Percentiles rank a stretch among this genome's conserved stretches.
Conservation (phyloP, 1,140 invertebrate species). For the Brachionus angularis region DNA sequence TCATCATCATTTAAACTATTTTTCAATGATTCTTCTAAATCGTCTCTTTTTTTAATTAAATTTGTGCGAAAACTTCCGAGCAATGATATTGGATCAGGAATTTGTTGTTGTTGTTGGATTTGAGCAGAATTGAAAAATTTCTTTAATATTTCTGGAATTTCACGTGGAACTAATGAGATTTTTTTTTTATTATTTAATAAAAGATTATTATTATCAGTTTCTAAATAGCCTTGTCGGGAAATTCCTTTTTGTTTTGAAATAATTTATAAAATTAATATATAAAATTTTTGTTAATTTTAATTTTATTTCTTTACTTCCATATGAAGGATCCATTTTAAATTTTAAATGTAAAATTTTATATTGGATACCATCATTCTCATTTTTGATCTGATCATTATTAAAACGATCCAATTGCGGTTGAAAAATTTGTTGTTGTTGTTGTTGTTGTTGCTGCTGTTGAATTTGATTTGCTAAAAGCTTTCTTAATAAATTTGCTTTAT, state of each 20-base stretch:
- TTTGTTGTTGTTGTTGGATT: not conserved
- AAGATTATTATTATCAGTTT: not conserved
- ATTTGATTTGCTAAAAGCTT: not conserved
- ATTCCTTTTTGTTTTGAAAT: too few relatives aligned
- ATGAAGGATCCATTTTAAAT: not conserved
- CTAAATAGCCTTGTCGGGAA: slow-evolving; percentile 8
- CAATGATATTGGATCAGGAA: too few relatives aligned
- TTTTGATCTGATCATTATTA: not conserved
- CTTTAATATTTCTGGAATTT: slow-evolving; percentile 14
- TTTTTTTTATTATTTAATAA: not conserved
- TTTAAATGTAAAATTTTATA: slow-evolving; percentile 40
- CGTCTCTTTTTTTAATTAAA: slow-evolving; percentile 3
- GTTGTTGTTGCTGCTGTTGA: not conserved
- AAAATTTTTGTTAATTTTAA: not conserved
- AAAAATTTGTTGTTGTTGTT: not conserved
- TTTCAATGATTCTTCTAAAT: not conserved
- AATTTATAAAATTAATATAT: not conserved
- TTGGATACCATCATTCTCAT: not conserved
- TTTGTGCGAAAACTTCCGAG: too few relatives aligned
- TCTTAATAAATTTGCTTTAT: slow-evolving; percentile 2
- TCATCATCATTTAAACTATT: slow-evolving; percentile 9
- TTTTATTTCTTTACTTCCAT: slow-evolving; percentile 6
- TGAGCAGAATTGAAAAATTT: not conserved
- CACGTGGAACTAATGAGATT: not conserved
- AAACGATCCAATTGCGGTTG: not conserved